Evolutionary conservation across 92 coral and sea anemone species (phyloP).

Genomic region (Epizoanthus illoricatus): DNA sequence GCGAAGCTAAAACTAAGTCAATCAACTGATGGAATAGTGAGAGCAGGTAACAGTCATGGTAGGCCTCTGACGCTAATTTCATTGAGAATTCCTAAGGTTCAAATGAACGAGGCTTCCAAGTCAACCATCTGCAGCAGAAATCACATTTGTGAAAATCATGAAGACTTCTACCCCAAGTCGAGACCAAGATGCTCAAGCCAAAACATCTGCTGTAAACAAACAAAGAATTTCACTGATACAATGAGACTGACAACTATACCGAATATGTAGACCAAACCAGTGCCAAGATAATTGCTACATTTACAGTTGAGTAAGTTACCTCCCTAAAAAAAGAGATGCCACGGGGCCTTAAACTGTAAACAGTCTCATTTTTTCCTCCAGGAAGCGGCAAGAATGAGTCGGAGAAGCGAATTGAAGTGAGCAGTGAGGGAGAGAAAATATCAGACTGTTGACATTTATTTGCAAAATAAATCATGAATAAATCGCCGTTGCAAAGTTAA

Average conservation of each 20-base stretch:
- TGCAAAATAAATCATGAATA: too few relatives aligned
- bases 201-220: slow-evolving; percentile 1
- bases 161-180: background rate
- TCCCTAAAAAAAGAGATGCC: slow-evolving; percentile 11
- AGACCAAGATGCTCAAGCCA: background rate
- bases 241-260: background rate
- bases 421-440: too few relatives aligned
- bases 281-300: background rate
- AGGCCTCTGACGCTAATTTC: background rate
- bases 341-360: background rate
- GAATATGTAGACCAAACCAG: background rate
- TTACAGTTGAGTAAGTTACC: slow-evolving; percentile 7
- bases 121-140: slow-evolving; percentile 9
- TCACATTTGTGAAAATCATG: background rate
- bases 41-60: slow-evolving; percentile 7
- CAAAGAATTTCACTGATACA: slow-evolving; percentile 14
- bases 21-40: background rate
- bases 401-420: too few relatives aligned
- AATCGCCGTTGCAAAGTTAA: too few relatives aligned
- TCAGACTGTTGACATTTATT: too few relatives aligned
- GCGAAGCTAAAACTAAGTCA: background rate
- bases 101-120: background rate
- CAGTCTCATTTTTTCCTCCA: too few relatives aligned
- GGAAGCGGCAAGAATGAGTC: too few relatives aligned
- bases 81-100: slow-evolving; percentile 7